Evolutionary conservation across 1,140 invertebrate species (phyloP).

Genomic region (Lordiphosa clarofinis): DNA sequence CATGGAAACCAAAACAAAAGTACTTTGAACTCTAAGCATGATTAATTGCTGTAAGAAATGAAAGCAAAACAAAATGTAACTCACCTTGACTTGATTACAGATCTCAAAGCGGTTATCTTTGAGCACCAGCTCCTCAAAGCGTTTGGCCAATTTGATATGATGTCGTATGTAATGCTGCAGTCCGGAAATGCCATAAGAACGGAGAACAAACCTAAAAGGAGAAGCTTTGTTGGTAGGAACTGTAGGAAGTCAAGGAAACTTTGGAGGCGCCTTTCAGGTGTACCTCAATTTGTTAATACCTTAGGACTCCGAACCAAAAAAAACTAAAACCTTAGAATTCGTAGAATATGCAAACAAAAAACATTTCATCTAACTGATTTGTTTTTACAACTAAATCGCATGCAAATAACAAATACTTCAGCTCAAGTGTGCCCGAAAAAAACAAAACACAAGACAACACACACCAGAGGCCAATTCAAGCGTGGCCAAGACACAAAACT

Average conservation of each 20-base stretch:
- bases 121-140: constrained; percentile 92
- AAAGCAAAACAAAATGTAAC: constrained; percentile 31
- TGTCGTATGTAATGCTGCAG: constrained; percentile 95
- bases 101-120: constrained; percentile 96
- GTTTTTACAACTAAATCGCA: constrained; percentile 63
- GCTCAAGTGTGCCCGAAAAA: constrained; percentile 11
- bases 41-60: constrained; percentile 49
- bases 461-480: constrained; percentile 13
- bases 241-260: too few relatives aligned
- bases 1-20: constrained; percentile 29
- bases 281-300: too few relatives aligned
- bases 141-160: constrained; percentile 95
- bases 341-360: constrained; percentile 11
- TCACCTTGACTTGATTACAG: constrained; percentile 96
- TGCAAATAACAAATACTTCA: constrained; percentile 49
- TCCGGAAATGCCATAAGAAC: constrained; percentile 95
- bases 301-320: too few relatives aligned
- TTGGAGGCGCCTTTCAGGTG: too few relatives aligned
- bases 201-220: constrained; percentile 88
- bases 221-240: too few relatives aligned
- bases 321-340: background rate
- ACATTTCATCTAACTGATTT: constrained; percentile 5
- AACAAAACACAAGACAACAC: constrained; percentile 10
- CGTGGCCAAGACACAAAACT: constrained; percentile 20
- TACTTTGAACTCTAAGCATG: constrained; percentile 57